A percentile compares a stretch with the other conserved stretches of the same genome.
Conservation (phyloP, 2,797 vertebrate genomes). For the Manis pentadactyla region DNA sequence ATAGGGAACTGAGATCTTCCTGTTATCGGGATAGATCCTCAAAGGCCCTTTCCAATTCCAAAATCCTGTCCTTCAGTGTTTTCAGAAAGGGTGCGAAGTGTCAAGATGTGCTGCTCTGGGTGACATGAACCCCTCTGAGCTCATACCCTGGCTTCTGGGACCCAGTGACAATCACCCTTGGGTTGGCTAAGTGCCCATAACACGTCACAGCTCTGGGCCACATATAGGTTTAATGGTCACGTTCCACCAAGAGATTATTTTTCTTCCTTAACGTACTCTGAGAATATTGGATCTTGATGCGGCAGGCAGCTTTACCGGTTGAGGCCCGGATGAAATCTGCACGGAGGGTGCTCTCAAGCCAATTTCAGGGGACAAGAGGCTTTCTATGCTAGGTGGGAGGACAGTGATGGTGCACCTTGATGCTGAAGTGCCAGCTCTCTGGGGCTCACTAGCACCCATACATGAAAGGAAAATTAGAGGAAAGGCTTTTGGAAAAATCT, state of each 20-base stretch:
- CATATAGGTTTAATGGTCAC: background rate
- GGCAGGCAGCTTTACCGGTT: background rate
- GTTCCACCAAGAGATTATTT: background rate
- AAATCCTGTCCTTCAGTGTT: background rate
- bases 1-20: background rate
- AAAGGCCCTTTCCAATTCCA: background rate
- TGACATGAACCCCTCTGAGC: background rate
- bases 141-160: background rate
- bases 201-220: background rate
- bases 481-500: background rate
- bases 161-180: background rate
- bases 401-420: background rate
- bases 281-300: background rate
- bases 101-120: background rate
- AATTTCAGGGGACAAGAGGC: background rate
- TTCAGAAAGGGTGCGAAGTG: background rate
- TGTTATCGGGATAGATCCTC: background rate
- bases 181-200: background rate
- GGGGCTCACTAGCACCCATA: background rate
- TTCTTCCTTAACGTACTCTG: slow-evolving; percentile 24
- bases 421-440: background rate
- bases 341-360: background rate
- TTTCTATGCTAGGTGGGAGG: background rate
- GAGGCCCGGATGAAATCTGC: background rate
- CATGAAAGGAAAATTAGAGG: background rate